A percentile compares a stretch with the other conserved stretches of the same genome.
Conservation (phyloP, 2,888 invertebrate genomes). For the Eretmocerus hayati region DNA sequence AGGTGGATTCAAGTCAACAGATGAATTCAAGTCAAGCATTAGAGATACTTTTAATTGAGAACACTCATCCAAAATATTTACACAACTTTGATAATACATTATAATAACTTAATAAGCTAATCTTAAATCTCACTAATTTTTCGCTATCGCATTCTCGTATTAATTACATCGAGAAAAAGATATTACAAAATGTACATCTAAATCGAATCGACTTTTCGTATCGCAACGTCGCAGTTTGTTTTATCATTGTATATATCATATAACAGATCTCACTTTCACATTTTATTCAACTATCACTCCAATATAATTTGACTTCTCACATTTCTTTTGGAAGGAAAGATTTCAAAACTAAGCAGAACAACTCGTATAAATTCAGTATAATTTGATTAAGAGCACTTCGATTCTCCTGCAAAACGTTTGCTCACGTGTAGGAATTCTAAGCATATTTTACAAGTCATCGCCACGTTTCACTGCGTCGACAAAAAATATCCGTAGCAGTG, state of each 20-base stretch:
- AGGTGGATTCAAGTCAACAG: constrained; percentile 6
- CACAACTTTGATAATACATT: constrained; percentile 39
- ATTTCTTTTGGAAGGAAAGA: neutral
- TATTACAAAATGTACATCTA: constrained; percentile 45
- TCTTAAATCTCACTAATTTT: constrained; percentile 31
- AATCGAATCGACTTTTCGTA: constrained; percentile 33
- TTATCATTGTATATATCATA: constrained; percentile 10
- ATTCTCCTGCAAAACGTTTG: constrained; percentile 6
- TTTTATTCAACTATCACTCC: constrained; percentile 18
- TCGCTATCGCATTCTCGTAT: constrained; percentile 30
- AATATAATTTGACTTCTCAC: constrained; percentile 10
- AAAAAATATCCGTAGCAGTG: constrained; percentile 8
- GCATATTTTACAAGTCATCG: constrained; percentile 7
- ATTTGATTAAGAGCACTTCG: neutral
- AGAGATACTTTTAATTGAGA: constrained; percentile 45
- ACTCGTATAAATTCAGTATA: neutral
- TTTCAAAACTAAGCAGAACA: neutral
- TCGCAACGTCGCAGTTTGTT: constrained; percentile 18
- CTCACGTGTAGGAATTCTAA: constrained; percentile 6
- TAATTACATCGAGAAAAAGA: constrained; percentile 42
- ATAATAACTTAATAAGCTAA: constrained; percentile 40
- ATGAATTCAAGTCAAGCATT: constrained; percentile 40
- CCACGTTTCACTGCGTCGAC: constrained; percentile 18
- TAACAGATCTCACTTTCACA: constrained; percentile 22
- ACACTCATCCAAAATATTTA: constrained; percentile 45